Percentiles rank a stretch among this genome's conserved stretches.
These are phyloP conservation scores for Aethes cnicana DNA, from an alignment of 2,888 invertebrate species.

Conservation along the genomic window DNA sequence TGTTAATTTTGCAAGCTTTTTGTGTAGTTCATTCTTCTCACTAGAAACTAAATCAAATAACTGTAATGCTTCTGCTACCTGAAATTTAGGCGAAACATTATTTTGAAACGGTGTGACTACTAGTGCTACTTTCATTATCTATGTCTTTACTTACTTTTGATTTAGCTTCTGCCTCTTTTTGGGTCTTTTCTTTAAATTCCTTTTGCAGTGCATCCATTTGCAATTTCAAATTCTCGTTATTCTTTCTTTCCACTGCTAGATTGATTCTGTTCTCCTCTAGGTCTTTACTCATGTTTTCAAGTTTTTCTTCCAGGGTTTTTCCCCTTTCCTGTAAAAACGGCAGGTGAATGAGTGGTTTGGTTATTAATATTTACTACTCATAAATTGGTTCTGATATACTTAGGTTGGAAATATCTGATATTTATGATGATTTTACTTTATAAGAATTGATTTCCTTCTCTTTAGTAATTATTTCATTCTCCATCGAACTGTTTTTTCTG, in stretches of 20 bases:
- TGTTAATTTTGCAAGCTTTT: slow-evolving; percentile 55
- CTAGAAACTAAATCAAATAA: slow-evolving; percentile 64
- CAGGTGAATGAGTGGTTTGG: too few relatives aligned
- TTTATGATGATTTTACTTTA: slow-evolving; percentile 7
- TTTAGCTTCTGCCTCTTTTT: slow-evolving; percentile 71
- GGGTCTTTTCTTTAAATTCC: slow-evolving; percentile 55
- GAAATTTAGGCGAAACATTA: too few relatives aligned
- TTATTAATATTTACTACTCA: too few relatives aligned
- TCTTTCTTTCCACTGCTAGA: slow-evolving; percentile 60
- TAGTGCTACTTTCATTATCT: too few relatives aligned
- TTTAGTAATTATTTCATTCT: slow-evolving; percentile 57
- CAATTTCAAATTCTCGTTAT: slow-evolving; percentile 56
- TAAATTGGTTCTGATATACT: too few relatives aligned
- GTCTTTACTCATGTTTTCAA: slow-evolving; percentile 48
- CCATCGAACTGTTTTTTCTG: slow-evolving; percentile 44
- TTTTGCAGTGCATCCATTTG: slow-evolving; percentile 58
- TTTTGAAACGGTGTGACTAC: too few relatives aligned
- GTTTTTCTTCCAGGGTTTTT: slow-evolving; percentile 53
- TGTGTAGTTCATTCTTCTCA: slow-evolving; percentile 64
- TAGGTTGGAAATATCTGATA: neutral
- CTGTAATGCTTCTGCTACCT: slow-evolving; percentile 76
- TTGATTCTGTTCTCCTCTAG: slow-evolving; percentile 62
- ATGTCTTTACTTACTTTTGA: slow-evolving; percentile 51
- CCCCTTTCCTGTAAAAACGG: slow-evolving; percentile 65
- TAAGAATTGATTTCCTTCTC: slow-evolving; percentile 67